Evolutionary conservation across 2,888 invertebrate genomes (phyloP).

Genomic region (Tipula helvola): DNA sequence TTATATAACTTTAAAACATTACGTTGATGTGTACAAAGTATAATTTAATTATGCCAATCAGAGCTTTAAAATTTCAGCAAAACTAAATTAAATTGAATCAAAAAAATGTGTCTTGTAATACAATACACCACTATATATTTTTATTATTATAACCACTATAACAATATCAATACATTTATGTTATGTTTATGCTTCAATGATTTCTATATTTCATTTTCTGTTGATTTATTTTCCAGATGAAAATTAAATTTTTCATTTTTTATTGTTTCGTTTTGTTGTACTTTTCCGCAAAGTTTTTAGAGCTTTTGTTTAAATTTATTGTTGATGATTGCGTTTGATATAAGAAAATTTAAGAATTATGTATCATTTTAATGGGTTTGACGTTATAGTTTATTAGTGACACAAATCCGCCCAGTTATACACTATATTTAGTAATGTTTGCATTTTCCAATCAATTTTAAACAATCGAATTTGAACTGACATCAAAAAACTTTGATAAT

Average conservation of each 20-base stretch:
- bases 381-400: not conserved
- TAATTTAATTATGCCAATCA: not conserved
- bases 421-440: not conserved
- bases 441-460: not conserved
- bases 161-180: not conserved
- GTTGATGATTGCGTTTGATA: not conserved
- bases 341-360: not conserved
- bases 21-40: no score
- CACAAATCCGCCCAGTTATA: not conserved
- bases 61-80: not conserved
- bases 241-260: not conserved
- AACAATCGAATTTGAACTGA: not conserved
- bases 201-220: not conserved
- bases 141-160: not conserved
- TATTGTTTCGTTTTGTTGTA: not conserved
- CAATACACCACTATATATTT: not conserved
- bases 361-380: not conserved
- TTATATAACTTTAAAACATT: no score
- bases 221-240: not conserved
- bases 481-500: not conserved
- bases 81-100: not conserved
- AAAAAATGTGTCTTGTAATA: not conserved
- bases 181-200: not conserved
- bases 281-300: not conserved
- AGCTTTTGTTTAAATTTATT: not conserved